Evolutionary conservation across 1,140 invertebrate genomes (phyloP), one percentile per base, ranked within the genome.

Genomic region (Melanaphis sacchari): DNA sequence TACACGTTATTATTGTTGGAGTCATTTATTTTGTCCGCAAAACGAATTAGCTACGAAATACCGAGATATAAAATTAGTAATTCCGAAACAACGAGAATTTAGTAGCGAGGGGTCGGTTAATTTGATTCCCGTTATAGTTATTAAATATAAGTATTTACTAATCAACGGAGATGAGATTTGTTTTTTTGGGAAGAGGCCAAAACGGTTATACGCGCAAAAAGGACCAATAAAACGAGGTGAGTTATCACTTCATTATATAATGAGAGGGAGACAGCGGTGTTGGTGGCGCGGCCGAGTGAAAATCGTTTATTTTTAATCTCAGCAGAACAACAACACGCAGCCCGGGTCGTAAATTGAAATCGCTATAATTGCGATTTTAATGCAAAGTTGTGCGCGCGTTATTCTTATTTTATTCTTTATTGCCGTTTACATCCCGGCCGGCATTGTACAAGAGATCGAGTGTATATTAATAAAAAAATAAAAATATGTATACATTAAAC

Each of bases 301-400:
- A 82, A 92, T 41, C 81, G 43, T 92, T 92, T 92, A 92, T 84
- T 92, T 92, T 93, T 93, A 93, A 93, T 93, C 76, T 85, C 91
- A 26, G n/a, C n/a, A 38, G 41, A 82, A 82, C 66, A 81, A 82
- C 66, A 81, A 43, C 88, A 26, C 90, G 81, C n/a, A 24, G 90
- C 36, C 43, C 36, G 43, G 43, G 43, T 36, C 41, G 91, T 92
- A 84, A 92, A 92, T 93, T 93, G 49, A 93, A 93, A 85, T 85
- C 43, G 36, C 76, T 52, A 85, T 93, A 93, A 93, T 93, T 82
- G 91, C 36, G 91, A 93, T 93, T 93, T 84, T 82, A 43, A 93
- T 38, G 49, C 88, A 36, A 24, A 52, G 46, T 15, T 52, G 87
- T 36, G n/a, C 2, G 9, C 36, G 26, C 88, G 52, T 54, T 90